A percentile compares a stretch with the other conserved stretches of the same genome.
Evolutionary conservation across 2,888 invertebrate genomes (phyloP).

Genomic region (Apodemia mormo): DNA sequence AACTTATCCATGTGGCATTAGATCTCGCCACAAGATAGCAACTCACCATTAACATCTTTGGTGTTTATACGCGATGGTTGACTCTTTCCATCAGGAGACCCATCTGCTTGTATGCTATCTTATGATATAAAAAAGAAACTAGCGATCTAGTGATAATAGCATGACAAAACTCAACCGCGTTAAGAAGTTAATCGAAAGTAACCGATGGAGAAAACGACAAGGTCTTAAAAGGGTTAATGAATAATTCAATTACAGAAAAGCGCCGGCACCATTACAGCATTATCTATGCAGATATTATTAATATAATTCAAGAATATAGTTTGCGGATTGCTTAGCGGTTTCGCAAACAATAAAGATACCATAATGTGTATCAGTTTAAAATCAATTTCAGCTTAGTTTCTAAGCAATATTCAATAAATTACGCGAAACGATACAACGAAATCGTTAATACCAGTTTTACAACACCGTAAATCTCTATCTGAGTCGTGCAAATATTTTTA

Average conservation of each 20-base stretch:
- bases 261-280: neutral
- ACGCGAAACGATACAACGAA: constrained; percentile 29
- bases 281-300: constrained; percentile 6
- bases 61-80: no score
- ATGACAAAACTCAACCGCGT: no score
- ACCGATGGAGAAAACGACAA: no score
- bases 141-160: no score
- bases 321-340: neutral
- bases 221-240: neutral
- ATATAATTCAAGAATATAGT: neutral
- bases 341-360: constrained; percentile 9
- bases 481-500: constrained; percentile 56
- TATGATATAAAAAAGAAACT: no score
- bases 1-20: no score
- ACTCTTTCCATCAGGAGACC: no score
- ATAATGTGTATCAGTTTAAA: constrained; percentile 9
- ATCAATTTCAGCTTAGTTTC: constrained; percentile 5
- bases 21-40: no score
- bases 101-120: no score
- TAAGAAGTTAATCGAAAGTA: no score
- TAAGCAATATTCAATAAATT: constrained; percentile 18
- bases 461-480: constrained; percentile 46
- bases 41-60: no score
- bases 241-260: neutral
- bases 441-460: constrained; percentile 47